Conservation (phyloP, 2,888 invertebrate species). For the Frankliniella fusca region DNA sequence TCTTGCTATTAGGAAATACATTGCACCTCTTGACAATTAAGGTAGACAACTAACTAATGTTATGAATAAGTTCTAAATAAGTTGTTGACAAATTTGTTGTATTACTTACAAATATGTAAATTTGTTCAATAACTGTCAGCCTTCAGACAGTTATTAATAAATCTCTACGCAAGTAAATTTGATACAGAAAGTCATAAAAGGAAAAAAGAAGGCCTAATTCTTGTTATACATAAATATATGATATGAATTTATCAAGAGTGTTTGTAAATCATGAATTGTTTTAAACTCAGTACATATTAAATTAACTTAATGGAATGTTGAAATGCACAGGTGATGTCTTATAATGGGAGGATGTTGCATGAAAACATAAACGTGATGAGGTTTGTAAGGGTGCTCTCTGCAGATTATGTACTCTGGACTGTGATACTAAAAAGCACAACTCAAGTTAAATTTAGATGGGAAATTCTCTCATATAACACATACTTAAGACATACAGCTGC, state of each 20-base stretch:
- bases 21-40: no score
- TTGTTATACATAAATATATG: neutral
- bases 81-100: no score
- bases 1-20: no score
- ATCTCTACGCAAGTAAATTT: neutral
- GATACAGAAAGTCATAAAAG: neutral
- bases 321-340: neutral
- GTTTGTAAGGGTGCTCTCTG: conserved; percentile 8
- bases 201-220: neutral
- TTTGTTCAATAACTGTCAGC: no score
- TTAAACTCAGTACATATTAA: neutral
- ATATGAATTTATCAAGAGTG: neutral
- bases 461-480: neutral
- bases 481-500: neutral
- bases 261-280: neutral
- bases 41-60: no score
- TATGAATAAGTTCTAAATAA: no score
- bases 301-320: neutral
- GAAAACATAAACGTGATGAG: neutral
- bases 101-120: no score
- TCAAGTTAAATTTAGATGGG: neutral
- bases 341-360: neutral
- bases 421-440: conserved; percentile 20
- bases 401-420: conserved; percentile 12
- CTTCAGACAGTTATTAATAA: no score